Percentiles rank a stretch among this genome's conserved stretches.
Evolutionary conservation across 1,140 invertebrate species (phyloP).

Genomic region (fruit fly (Drosophila melanogaster)): DNA sequence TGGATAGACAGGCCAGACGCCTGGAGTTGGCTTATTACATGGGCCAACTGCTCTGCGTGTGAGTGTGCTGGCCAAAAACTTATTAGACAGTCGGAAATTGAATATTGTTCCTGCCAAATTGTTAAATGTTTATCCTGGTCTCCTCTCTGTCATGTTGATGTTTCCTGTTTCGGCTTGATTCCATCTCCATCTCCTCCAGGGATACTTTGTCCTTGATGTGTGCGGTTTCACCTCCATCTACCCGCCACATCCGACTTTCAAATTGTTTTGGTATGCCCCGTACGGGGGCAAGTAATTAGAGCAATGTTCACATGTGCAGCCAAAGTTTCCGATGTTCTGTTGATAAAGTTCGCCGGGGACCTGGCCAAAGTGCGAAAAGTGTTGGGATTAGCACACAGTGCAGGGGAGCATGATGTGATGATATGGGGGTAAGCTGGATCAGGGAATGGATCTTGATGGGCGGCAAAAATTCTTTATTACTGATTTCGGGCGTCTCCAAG

Average conservation of each 20-base stretch:
- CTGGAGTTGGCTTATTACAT: slow-evolving; percentile 75
- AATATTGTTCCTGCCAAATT: slow-evolving; percentile 78
- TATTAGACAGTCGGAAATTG: slow-evolving; percentile 82
- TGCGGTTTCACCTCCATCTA: background rate
- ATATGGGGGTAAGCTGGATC: slow-evolving; percentile 31
- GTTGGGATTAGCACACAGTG: slow-evolving; percentile 28
- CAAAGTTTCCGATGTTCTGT: slow-evolving; percentile 40
- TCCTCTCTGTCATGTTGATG: slow-evolving; percentile 53
- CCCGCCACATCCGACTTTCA: slow-evolving; percentile 36
- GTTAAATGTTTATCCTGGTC: slow-evolving; percentile 63
- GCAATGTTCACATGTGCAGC: slow-evolving; percentile 55
- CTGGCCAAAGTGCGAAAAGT: slow-evolving; percentile 49
- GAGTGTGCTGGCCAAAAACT: slow-evolving; percentile 70
- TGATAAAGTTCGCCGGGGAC: slow-evolving; percentile 32
- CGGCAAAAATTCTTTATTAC: slow-evolving; percentile 5
- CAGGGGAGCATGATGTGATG: slow-evolving; percentile 18
- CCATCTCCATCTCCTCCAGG: slow-evolving; percentile 19
- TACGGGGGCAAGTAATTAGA: slow-evolving; percentile 43
- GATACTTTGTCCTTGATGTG: slow-evolving; percentile 22
- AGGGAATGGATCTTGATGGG: slow-evolving; percentile 24
- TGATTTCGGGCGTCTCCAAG: background rate
- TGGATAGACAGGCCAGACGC: slow-evolving; percentile 44
- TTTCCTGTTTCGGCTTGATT: slow-evolving; percentile 53
- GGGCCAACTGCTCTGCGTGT: slow-evolving; percentile 38
- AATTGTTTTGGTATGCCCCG: slow-evolving; percentile 44